Base-by-base conservation (phyloP, 2,797 vertebrate species). In the Todus mexicanus region DNA sequence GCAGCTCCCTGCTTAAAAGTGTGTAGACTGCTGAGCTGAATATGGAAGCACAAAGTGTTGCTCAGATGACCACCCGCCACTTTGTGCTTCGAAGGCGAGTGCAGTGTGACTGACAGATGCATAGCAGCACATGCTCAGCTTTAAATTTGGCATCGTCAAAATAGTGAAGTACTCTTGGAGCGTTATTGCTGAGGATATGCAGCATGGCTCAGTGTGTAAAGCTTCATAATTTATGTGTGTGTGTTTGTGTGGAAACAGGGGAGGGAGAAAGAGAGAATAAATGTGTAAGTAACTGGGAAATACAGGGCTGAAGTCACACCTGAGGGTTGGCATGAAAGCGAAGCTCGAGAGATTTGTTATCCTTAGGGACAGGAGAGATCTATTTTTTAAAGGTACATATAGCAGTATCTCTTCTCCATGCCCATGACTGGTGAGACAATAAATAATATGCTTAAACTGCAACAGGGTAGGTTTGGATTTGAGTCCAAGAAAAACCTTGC, bases 71-170 rank as follows among this genome's bases (percentile, higher is more conserved):
- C 88, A 73, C 79, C 71, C 16, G 2, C 76, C 87, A 84, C 51
- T 89, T 63, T 3, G 10, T 86, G 54, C 59, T 80, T 84, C 2
- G 4, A 42, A 87, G 40, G 18, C 81, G 53, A 83, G 60, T 63
- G 50, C 72, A 70, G n/a, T 59, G 71, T 90, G 90, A 86, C 43
- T 93, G 92, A 78, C 73, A 80, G 85, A 77, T 90, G 76, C 78
- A 69, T 86, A 92, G 70, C 53, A 86, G 15, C 78, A 77, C 45
- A 45, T n/a, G 64, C 57, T 88, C 33, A 5, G 0, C 40, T 90
- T 78, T 92, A 80, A 69, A 90, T 92, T 86, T 87, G 64, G 37
- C 75, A 38, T n/a, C 66, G 48, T 87, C 82, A 89, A 78, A 96
- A 78, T 53, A 79, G 84, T 23, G 4, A 75, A 72, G 53, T 53